phyloP scores from a whole-genome alignment of 1,140 invertebrate species.

The Zaprionus lachaisei region DNA sequence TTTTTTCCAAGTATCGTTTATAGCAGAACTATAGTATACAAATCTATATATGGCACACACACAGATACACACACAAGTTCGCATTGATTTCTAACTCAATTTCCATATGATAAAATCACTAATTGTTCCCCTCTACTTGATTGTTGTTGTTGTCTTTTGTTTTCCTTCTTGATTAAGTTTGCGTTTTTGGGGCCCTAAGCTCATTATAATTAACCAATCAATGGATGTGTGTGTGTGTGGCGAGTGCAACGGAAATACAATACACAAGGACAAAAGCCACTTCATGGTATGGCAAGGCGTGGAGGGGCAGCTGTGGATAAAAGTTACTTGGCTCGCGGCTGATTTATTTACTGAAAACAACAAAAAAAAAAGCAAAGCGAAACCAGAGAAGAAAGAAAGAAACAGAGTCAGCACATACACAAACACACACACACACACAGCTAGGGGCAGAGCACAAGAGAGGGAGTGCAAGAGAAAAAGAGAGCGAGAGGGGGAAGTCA shows the following conservation, averaged over 20 bases:
- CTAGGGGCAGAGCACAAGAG: neutral
- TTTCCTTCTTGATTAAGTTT: constrained; percentile 32
- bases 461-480: neutral
- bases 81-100: constrained; percentile 34
- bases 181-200: constrained; percentile 56
- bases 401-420: neutral
- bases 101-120: constrained; percentile 36
- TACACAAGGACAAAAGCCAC: constrained; percentile 37
- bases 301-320: constrained; percentile 56
- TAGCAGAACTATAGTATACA: neutral
- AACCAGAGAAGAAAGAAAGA: constrained; percentile 26
- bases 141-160: constrained; percentile 11
- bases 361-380: constrained; percentile 37
- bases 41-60: neutral
- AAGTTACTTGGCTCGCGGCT: constrained; percentile 75
- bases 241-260: constrained; percentile 46
- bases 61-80: neutral
- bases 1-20: neutral
- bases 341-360: constrained; percentile 82
- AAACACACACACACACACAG: neutral
- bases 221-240: constrained; percentile 43
- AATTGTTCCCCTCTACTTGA: constrained; percentile 21
- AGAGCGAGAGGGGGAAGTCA: constrained; percentile 35
- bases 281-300: neutral
- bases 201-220: constrained; percentile 80